These are phyloP conservation scores for Palythoa grandis DNA, from an alignment of 92 coral and sea anemone genomes.

Conservation along the genomic window DNA sequence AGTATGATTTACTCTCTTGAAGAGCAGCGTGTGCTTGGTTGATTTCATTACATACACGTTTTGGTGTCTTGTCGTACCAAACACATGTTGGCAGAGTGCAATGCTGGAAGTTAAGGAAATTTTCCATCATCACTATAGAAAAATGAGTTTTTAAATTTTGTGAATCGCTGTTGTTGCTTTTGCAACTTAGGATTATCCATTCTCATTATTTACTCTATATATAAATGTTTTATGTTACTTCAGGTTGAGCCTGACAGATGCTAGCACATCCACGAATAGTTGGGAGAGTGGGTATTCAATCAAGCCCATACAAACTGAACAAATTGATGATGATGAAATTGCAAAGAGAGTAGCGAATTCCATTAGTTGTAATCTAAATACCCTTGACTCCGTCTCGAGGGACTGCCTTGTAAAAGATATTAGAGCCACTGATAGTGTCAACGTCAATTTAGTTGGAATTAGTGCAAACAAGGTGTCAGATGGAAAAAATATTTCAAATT, in stretches of 20 bases:
- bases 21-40: too few species aligned
- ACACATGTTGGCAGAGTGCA: too few species aligned
- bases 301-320: not conserved
- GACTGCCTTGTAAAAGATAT: slow-evolving; percentile 19
- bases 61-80: too few species aligned
- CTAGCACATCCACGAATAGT: slow-evolving; percentile 9
- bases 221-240: not conserved
- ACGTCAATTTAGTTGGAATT: not conserved
- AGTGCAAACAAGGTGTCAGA: not conserved
- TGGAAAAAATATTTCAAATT: not conserved
- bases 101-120: too few species aligned
- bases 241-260: not conserved
- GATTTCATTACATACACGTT: too few species aligned
- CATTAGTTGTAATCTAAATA: not conserved
- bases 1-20: too few species aligned
- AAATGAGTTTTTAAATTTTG: too few species aligned
- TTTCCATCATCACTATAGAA: too few species aligned
- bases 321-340: slow-evolving; percentile 1
- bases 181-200: too few species aligned
- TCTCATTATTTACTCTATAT: too few species aligned
- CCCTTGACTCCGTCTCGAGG: slow-evolving; percentile 11
- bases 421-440: not conserved
- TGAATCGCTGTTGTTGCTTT: too few species aligned
- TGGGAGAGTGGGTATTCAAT: slow-evolving; percentile 4
- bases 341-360: not conserved